Evolutionary conservation across 1,140 invertebrate species (phyloP), one percentile per base, ranked within the genome.

Genomic region (Mycetomoellerius zeteki): DNA sequence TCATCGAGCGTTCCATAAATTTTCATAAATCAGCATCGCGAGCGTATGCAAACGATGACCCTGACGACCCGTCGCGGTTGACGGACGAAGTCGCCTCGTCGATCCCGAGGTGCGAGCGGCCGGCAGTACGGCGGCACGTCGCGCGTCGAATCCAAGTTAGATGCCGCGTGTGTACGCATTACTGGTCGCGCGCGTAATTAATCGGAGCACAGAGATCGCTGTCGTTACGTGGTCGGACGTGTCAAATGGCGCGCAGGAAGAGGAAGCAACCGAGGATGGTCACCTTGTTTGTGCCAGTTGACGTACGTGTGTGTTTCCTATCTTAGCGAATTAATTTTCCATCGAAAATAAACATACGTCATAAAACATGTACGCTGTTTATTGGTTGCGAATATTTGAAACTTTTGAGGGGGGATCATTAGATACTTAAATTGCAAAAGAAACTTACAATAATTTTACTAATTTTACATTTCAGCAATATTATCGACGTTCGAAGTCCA

Each of bases 11-110:
- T 75, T 93, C 91, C 93, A 95, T 94, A 94, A 93, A 95, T 95
- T 94, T 94, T 93, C 94, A 95, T 95, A 93, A 88, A 95, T 95
- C 93, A 94, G 86, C 93, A 95, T 94, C 87, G 75, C 75, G 88
- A 93, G 80, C 72, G 85, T 80, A 95, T 95, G 94, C 90, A 94
- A 95, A 95, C 88, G 90, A 78, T 93, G 92, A 94, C 92, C 92
- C 91, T 89, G 88, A 30, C 92, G 93, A 95, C 93, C 93, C 77
- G 85, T 77, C 80, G 88, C 54, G 87, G 77, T 60, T 86, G 88
- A 91, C 60, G 88, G 87, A 86, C 86, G 65, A 88, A 65, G 67
- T 56, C 54, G 52, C 10, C 43, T 33, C 33, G 64, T n/a, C 86
- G 62, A 69, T 37, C 58, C 19, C 52, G 75, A 85, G 71, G 58